Base-by-base conservation (phyloP, 2,888 invertebrate genomes). In the Synergus gifuensis region DNA sequence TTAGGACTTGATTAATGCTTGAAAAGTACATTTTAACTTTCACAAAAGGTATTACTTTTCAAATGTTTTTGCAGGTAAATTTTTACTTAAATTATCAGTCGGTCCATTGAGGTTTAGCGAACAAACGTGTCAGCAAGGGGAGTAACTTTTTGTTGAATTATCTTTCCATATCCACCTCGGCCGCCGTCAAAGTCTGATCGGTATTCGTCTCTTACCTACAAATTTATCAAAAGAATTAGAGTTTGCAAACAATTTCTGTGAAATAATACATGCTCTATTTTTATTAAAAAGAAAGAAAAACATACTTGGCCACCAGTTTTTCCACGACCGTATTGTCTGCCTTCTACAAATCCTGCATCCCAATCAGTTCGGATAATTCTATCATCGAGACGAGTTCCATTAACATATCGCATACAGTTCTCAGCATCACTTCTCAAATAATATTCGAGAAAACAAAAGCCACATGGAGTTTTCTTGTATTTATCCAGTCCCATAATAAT, bases 261-360 rank as follows among this genome's bases (percentile, higher is more conserved):
- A 28, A 44, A 28, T 49, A 18, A 76, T 22, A 63, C 12, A 7
- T 12, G 5, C 12, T 42, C 12, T 22, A 12, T 54, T 40, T 49
- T 22, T 60, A 40, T 63, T 64, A 73, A 8, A 64, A 77, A 42
- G 14, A 42, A 63, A 62, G 18, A 12, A 67, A 42, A 64, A 83
- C 81, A 82, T 92, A 98, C 99, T 95, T 99, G 99, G 89, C 99
- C 99, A 78, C 99, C 99, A 88, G 97, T 97, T 93, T 98, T 98
- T 78, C 99, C 99, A 86, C 99, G 94, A 44, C 99, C 99, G 93
- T 97, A 99, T 92, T 99, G 99, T 86, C 99, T 94, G 2, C 99
- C 99, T 93, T 99, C 99, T 83, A 97, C 95, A 92, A 99, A 99
- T 2, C 99, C 99, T 49, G 99, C 99, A 93, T 99, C 99, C 99